Conservation (phyloP, 2,113 vertebrate genomes). For the Elanoides forficatus region DNA sequence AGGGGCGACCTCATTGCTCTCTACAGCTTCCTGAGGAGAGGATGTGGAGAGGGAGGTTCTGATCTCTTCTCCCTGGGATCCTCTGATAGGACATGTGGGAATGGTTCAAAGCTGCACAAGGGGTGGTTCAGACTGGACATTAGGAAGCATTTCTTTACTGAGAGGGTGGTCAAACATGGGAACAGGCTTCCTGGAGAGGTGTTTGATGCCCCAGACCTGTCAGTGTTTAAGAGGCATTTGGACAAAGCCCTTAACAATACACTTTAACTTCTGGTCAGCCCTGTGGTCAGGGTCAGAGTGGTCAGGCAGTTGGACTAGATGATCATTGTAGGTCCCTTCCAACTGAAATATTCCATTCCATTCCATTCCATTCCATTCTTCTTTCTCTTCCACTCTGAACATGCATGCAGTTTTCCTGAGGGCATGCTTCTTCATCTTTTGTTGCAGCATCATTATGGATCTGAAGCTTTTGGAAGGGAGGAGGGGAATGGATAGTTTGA, state of each 20-base stretch:
- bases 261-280: background rate
- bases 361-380: background rate
- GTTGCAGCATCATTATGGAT: background rate
- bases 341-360: background rate
- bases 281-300: no score
- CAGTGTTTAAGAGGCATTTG: background rate
- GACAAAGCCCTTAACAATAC: background rate
- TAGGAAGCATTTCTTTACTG: background rate
- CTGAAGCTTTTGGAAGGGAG: background rate
- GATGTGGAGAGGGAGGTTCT: background rate
- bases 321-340: background rate
- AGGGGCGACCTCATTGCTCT: background rate
- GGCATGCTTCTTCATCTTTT: background rate
- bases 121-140: background rate
- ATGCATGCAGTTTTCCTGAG: background rate
- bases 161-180: background rate
- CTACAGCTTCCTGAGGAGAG: background rate
- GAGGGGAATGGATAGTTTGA: background rate
- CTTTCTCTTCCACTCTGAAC: background rate
- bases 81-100: background rate
- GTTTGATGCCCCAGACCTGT: background rate
- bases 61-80: background rate
- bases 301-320: background rate
- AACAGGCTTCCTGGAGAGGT: background rate
- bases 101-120: background rate